phyloP scores from a whole-genome alignment of 1,140 invertebrate species.

The Drosophila eugracilis region DNA sequence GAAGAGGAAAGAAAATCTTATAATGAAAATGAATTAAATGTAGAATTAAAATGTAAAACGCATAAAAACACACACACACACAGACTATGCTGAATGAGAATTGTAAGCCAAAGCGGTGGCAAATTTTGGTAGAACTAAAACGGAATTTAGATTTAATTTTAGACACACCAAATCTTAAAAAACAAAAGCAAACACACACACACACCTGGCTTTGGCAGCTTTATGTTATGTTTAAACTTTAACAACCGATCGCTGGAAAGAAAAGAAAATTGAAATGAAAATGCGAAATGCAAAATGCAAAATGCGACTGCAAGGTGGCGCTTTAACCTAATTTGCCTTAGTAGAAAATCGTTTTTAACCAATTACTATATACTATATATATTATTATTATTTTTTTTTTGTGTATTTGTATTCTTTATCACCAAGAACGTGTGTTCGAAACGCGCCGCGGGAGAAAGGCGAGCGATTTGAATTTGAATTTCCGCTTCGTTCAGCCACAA shows the following conservation, averaged over 20 bases:
- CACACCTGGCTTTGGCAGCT: conserved; percentile 62
- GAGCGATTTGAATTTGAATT: conserved; percentile 18
- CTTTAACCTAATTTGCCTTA: conserved; percentile 75
- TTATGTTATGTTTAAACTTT: conserved; percentile 69
- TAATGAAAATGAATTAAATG: conserved; percentile 3
- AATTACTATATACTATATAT: no score
- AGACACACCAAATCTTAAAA: conserved; percentile 41
- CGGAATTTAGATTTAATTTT: conserved; percentile 42
- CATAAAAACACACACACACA: conserved; percentile 1
- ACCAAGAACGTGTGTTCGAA: conserved; percentile 32
- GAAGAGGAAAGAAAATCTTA: not conserved
- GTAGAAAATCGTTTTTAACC: conserved; percentile 61
- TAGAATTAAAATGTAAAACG: conserved; percentile 21
- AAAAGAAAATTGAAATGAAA: not conserved
- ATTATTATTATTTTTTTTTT: conserved; percentile 2
- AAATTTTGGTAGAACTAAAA: conserved; percentile 43
- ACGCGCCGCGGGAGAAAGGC: conserved; percentile 1
- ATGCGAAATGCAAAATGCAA: not conserved
- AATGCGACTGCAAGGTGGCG: conserved; percentile 17
- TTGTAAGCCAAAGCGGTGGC: conserved; percentile 33
- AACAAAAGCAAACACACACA: conserved; percentile 22
- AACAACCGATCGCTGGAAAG: not conserved
- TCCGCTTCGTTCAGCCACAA: no score
- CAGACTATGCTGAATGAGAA: conserved; percentile 6
- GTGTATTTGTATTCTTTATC: conserved; percentile 15